Percentiles rank a stretch among this genome's conserved stretches.
Conservation (phyloP, 2,888 invertebrate species). For the Drosophila sordidula region DNA sequence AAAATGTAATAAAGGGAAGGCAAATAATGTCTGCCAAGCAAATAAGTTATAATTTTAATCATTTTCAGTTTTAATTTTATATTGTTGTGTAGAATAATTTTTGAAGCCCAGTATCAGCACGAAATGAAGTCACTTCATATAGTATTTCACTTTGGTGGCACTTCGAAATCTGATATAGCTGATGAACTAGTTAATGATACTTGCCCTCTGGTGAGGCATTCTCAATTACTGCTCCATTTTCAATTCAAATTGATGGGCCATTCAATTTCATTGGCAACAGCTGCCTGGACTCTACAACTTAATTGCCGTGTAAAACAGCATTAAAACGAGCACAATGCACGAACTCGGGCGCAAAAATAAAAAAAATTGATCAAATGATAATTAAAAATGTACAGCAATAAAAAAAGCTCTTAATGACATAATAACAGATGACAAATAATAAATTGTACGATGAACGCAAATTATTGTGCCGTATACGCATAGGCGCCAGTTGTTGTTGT, state of each 20-base stretch:
- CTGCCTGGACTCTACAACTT: slow-evolving; percentile 57
- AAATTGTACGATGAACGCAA: slow-evolving; percentile 67
- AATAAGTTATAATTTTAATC: slow-evolving; percentile 33
- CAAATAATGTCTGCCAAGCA: slow-evolving; percentile 32
- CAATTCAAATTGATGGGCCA: slow-evolving; percentile 47
- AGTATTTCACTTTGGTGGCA: neutral
- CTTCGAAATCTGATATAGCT: slow-evolving; percentile 1
- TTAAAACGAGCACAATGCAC: slow-evolving; percentile 43
- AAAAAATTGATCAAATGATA: slow-evolving; percentile 72
- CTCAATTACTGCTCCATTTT: slow-evolving; percentile 33
- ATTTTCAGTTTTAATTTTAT: slow-evolving; percentile 34
- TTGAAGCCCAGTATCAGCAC: too few relatives aligned
- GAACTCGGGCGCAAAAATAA: slow-evolving; percentile 1
- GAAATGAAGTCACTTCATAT: too few relatives aligned
- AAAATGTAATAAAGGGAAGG: slow-evolving; percentile 43
- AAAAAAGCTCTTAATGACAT: slow-evolving; percentile 74
- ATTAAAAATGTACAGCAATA: slow-evolving; percentile 70
- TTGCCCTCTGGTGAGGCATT: slow-evolving; percentile 10
- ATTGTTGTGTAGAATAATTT: too few relatives aligned
- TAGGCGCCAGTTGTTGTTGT: slow-evolving; percentile 35
- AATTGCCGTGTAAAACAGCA: slow-evolving; percentile 71
- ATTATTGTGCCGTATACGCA: slow-evolving; percentile 50
- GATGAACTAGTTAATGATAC: slow-evolving; percentile 21
- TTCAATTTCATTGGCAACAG: slow-evolving; percentile 36
- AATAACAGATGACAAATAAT: slow-evolving; percentile 81